These are phyloP conservation scores for Spea hammondii DNA, from an alignment of 2,797 vertebrate species.

Conservation along the genomic window DNA sequence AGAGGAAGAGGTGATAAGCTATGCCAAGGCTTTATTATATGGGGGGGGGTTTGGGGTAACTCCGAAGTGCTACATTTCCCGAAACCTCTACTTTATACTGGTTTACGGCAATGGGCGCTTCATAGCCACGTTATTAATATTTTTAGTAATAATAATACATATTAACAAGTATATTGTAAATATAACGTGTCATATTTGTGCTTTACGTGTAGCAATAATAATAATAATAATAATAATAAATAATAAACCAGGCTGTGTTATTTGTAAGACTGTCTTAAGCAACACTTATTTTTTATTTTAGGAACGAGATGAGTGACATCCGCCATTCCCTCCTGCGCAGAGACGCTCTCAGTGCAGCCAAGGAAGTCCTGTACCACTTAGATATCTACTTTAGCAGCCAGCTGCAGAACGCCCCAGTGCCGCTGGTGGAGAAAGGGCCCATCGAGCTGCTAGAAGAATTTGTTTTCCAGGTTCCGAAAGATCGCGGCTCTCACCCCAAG, in stretches of 20 bases:
- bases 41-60: no score
- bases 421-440: conserved; percentile 84
- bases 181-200: no score
- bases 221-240: no score
- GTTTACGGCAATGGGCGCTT: no score
- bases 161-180: no score
- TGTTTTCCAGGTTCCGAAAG: conserved; percentile 87
- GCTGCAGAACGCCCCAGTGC: conserved; percentile 80
- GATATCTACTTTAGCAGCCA: conserved; percentile 93
- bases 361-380: conserved; percentile 92
- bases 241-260: no score
- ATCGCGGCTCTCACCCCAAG: conserved; percentile 80
- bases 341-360: conserved; percentile 90
- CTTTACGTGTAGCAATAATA: no score
- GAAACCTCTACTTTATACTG: no score
- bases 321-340: conserved; percentile 91
- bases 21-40: neutral
- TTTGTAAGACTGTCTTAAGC: no score
- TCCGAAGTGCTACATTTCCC: no score
- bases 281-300: neutral
- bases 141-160: no score
- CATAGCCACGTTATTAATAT: no score
- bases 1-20: neutral
- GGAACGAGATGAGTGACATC: conserved; percentile 83
- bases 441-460: conserved; percentile 94